Evolutionary conservation across 2,113 vertebrate species (phyloP), one percentile per base, ranked within the genome.

Genomic region (Crotalus helleri): DNA sequence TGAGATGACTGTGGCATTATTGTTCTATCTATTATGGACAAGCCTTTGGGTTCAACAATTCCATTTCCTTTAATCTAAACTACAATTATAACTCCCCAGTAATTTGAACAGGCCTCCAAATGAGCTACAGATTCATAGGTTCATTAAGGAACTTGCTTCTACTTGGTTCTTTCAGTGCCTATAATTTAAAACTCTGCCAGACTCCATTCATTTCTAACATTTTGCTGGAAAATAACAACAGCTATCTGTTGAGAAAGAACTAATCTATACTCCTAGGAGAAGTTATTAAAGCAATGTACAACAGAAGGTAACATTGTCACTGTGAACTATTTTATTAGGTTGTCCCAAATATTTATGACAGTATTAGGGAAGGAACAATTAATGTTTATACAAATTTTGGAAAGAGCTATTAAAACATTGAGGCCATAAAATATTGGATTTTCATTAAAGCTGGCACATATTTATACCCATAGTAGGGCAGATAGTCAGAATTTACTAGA

Each of bases 301-400:
- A 64, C 92, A 97, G 95, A 97, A 97, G 95, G 94, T 96, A 96
- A 96, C 97, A 95, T 94, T 96, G 97, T 94, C 49, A 97, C 94
- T 96, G 59, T 93, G 95, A 94, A 55, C 90, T 96, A 24, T 95
- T 98, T 97, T 96, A 96, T 95, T 96, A 94, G 93, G 85, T 26
- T 54, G 21, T 93, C 90, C 90, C 95, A 96, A 96, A 94, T 97
- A 97, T 96, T 97, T 96, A 96, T 97, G 95, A 92, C 85, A 59
- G 89, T 92, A 92, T 97, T 96, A 95, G 93, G 96, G 91, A 95
- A 97, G 95, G 92, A 95, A 29, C 87, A 81, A 89, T 96, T 93
- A 96, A 95, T 94, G 74, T 96, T 96, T 92, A 95, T 95, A 93
- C 87, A 95, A 95, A 93, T 95, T 95, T 96, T 86, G 87, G 94